Percentiles rank a stretch among this genome's conserved stretches.
Evolutionary conservation across 2,888 invertebrate genomes (phyloP).

Genomic region (Bhutanitis thaidina): DNA sequence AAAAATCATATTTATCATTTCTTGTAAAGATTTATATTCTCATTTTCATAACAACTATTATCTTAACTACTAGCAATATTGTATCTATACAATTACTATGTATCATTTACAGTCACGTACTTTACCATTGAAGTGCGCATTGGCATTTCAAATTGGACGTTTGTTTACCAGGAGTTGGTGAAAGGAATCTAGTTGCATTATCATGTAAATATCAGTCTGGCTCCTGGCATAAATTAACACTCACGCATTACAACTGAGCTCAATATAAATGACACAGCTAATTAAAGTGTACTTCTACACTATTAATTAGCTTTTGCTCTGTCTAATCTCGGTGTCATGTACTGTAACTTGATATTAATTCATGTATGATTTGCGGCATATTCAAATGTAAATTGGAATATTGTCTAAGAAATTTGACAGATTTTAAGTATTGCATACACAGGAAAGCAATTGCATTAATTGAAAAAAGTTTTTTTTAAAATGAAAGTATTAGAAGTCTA

Average conservation of each 20-base stretch:
- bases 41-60: not conserved
- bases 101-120: not conserved
- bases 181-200: slow-evolving; percentile 44
- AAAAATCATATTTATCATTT: too few species aligned
- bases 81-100: not conserved
- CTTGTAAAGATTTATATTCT: too few species aligned
- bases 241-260: slow-evolving; percentile 19
- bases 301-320: slow-evolving; percentile 33
- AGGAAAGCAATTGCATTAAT: too few species aligned
- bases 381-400: too few species aligned
- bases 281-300: slow-evolving; percentile 34
- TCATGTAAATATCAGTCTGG: slow-evolving; percentile 50
- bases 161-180: slow-evolving; percentile 35
- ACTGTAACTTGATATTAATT: slow-evolving; percentile 11
- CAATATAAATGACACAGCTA: slow-evolving; percentile 28
- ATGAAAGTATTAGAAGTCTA: too few species aligned
- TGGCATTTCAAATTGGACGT: slow-evolving; percentile 41
- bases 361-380: not conserved
- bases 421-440: too few species aligned
- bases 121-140: not conserved
- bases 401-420: too few species aligned
- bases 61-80: too few species aligned
- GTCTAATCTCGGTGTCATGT: slow-evolving; percentile 29
- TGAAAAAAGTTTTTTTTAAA: too few species aligned
- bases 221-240: slow-evolving; percentile 33